phyloP scores from a whole-genome alignment of 2,888 invertebrate genomes.

The Drosophila mimetica region DNA sequence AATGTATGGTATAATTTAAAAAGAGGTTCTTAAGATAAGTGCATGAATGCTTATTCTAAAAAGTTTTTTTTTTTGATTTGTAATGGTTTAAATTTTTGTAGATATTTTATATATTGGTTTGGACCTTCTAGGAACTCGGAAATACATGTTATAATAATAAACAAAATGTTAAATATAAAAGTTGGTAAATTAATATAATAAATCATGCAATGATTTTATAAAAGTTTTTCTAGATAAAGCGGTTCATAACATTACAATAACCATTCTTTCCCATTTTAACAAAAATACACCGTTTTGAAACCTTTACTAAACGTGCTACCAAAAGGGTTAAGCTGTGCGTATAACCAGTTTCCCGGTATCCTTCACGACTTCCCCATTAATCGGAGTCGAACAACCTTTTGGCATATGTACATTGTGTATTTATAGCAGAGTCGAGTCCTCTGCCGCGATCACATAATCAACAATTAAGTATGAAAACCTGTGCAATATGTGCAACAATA shows the following conservation, averaged over 20 bases:
- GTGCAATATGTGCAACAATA: slow-evolving; percentile 58
- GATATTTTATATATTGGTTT: too few species aligned
- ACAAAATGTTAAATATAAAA: too few species aligned
- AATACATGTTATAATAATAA: too few species aligned
- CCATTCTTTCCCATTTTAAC: neutral
- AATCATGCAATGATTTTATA: too few species aligned
- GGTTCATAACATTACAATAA: neutral
- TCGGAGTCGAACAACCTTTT: slow-evolving; percentile 40
- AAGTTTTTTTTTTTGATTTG: too few species aligned
- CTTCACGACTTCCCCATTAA: slow-evolving; percentile 55
- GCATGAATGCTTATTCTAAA: too few species aligned
- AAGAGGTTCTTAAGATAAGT: too few species aligned
- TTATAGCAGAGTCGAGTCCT: slow-evolving; percentile 40
- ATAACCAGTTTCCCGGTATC: slow-evolving; percentile 64
- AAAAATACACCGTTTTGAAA: neutral
- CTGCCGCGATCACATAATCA: slow-evolving; percentile 52
- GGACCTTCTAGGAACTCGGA: too few species aligned
- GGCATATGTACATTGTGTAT: slow-evolving; percentile 47
- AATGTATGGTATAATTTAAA: too few species aligned
- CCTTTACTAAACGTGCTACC: neutral
- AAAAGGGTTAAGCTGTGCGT: slow-evolving; percentile 10
- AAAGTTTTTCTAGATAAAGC: too few species aligned
- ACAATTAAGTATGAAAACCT: slow-evolving; percentile 64
- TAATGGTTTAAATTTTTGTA: too few species aligned
- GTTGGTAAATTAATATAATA: too few species aligned